phyloP scores from a whole-genome alignment of 2,888 invertebrate species.

The Leptarthrus brevirostris region DNA sequence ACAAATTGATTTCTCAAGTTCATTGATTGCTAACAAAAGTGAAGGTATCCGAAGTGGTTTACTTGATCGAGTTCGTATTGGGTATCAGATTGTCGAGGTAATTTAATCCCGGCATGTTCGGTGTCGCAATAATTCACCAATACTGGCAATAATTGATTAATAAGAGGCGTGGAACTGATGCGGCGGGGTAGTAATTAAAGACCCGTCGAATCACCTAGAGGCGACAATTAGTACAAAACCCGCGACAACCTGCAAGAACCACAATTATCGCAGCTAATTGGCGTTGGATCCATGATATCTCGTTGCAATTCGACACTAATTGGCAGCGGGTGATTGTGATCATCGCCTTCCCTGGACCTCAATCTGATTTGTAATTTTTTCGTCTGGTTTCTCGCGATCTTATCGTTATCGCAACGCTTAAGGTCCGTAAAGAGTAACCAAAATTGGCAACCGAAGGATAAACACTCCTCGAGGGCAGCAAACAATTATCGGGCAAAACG shows the following conservation, averaged over 20 bases:
- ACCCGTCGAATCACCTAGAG: not conserved
- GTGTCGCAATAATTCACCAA: constrained; percentile 10
- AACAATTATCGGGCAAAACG: not conserved
- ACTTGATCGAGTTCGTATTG: not conserved
- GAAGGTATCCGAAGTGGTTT: constrained; percentile 15
- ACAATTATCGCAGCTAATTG: not conserved
- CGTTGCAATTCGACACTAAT: not conserved
- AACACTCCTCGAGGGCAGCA: not conserved
- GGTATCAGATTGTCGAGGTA: not conserved
- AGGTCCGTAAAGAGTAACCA: not conserved
- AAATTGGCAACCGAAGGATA: not conserved
- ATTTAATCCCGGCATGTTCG: constrained; percentile 7
- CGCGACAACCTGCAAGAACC: constrained; percentile 7
- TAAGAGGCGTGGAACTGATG: not conserved
- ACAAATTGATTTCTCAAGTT: not conserved
- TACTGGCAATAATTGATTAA: constrained; percentile 10
- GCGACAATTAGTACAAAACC: not conserved
- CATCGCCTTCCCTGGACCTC: too few relatives aligned
- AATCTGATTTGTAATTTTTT: not conserved
- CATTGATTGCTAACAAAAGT: constrained; percentile 18
- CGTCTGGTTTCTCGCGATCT: not conserved
- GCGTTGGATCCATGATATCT: not conserved
- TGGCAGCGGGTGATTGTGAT: not conserved
- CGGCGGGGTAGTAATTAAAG: constrained; percentile 31
- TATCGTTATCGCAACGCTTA: not conserved